These are phyloP conservation scores for Rhineura floridana DNA, from an alignment of 2,113 vertebrate species.

Conservation along the genomic window DNA sequence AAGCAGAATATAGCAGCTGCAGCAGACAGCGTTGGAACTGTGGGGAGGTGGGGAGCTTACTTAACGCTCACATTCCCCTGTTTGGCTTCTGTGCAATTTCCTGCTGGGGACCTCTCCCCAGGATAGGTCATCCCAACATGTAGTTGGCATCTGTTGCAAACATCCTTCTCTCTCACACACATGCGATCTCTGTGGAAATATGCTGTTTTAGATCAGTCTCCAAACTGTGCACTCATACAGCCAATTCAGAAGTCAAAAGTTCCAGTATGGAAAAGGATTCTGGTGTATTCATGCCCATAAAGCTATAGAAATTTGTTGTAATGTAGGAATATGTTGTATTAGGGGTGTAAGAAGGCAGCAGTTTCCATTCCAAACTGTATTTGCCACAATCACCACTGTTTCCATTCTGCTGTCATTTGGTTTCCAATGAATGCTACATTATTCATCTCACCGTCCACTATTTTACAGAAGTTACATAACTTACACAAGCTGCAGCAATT, in stretches of 20 bases:
- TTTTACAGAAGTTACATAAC: no score
- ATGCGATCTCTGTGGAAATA: constrained; percentile 32
- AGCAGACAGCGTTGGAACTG: not conserved
- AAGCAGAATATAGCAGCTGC: not conserved
- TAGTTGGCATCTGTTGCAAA: constrained; percentile 31
- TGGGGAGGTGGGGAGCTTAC: not conserved
- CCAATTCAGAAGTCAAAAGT: constrained; percentile 1
- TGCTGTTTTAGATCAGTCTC: constrained; percentile 19
- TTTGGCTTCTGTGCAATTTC: constrained; percentile 10
- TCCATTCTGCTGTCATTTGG: no score
- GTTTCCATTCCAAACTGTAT: no score
- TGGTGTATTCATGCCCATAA: not conserved
- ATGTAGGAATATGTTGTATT: no score
- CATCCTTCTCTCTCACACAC: constrained; percentile 30
- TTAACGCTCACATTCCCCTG: not conserved
- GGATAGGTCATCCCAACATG: not conserved
- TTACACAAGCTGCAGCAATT: no score
- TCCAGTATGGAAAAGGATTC: not conserved
- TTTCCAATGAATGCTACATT: no score
- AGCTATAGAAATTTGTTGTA: not conserved
- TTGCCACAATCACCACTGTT: no score
- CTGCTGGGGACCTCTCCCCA: constrained; percentile 25
- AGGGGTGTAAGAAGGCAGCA: no score
- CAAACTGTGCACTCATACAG: not conserved
- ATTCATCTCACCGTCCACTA: no score